Evolutionary conservation across 2,888 invertebrate genomes (phyloP).

Genomic region (Argyresthia goedartella): DNA sequence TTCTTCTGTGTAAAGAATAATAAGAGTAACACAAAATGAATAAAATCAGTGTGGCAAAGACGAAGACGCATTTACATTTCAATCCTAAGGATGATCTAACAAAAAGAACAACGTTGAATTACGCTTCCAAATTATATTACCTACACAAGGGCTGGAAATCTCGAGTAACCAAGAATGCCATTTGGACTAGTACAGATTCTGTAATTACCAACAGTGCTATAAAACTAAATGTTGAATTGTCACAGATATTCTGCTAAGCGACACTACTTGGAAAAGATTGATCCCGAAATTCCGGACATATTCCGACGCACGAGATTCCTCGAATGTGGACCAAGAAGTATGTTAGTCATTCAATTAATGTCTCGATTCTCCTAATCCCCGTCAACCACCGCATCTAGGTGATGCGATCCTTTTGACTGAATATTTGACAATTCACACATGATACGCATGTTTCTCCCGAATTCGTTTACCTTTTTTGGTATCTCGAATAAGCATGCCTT

Average conservation of each 20-base stretch:
- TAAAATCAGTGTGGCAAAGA: conserved; percentile 16
- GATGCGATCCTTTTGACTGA: conserved; percentile 32
- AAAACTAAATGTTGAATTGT: not conserved
- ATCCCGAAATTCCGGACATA: conserved; percentile 40
- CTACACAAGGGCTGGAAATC: not conserved
- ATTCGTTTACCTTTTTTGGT: conserved; percentile 23
- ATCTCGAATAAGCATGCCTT: conserved; percentile 7
- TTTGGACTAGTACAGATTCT: too few species aligned
- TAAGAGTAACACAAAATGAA: conserved; percentile 36
- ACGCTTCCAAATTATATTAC: not conserved
- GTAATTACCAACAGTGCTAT: too few species aligned
- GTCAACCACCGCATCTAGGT: conserved; percentile 44
- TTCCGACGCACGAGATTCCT: conserved; percentile 38
- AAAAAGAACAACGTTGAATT: not conserved
- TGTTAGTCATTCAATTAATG: conserved; percentile 65
- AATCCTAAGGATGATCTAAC: conserved; percentile 1
- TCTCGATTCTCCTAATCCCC: conserved; percentile 56
- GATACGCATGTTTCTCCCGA: conserved; percentile 39
- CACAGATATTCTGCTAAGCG: conserved; percentile 8
- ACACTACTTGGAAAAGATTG: conserved; percentile 29
- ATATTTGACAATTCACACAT: conserved; percentile 54
- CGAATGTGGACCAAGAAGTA: conserved; percentile 45
- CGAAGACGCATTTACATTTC: conserved; percentile 4
- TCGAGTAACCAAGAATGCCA: not conserved
- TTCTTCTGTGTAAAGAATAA: conserved; percentile 34